Evolutionary conservation across 2,797 vertebrate species (phyloP).

Genomic region (Hemibagrus guttatus): DNA sequence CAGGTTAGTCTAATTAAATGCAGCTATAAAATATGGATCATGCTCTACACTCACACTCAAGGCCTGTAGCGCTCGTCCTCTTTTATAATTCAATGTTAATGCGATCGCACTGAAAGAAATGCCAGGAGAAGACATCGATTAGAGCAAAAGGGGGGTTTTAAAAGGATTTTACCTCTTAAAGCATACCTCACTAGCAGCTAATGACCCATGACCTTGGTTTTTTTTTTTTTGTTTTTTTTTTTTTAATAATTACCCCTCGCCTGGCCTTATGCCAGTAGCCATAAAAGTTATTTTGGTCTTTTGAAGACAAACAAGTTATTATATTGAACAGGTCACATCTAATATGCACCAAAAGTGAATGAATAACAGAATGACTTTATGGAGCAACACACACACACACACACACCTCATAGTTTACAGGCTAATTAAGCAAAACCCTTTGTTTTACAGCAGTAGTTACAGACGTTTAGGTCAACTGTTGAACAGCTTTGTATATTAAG

Average conservation of each 20-base stretch:
- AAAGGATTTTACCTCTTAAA: neutral
- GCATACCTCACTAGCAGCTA: neutral
- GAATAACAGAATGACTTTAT: neutral
- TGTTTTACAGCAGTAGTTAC: neutral
- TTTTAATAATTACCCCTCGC: neutral
- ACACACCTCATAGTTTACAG: neutral
- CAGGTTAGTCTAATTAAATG: slow-evolving; percentile 59
- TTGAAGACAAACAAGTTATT: neutral
- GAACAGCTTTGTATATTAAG: neutral
- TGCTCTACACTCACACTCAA: neutral
- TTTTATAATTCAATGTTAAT: slow-evolving; percentile 46
- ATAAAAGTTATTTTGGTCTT: neutral
- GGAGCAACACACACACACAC: neutral
- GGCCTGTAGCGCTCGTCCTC: slow-evolving; percentile 28
- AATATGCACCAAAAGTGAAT: neutral
- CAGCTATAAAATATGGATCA: slow-evolving; percentile 53
- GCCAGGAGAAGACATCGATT: slow-evolving; percentile 44
- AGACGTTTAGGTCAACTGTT: neutral
- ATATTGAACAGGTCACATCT: neutral
- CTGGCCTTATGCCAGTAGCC: neutral
- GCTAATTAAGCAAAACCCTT: neutral
- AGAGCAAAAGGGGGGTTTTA: slow-evolving; percentile 7
- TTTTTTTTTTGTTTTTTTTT: neutral
- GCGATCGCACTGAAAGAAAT: slow-evolving; percentile 43
- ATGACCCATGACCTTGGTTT: neutral